Evolutionary conservation across 2,113 vertebrate genomes (phyloP), one percentile per base, ranked within the genome.

Genomic region (Ondatra zibethicus): DNA sequence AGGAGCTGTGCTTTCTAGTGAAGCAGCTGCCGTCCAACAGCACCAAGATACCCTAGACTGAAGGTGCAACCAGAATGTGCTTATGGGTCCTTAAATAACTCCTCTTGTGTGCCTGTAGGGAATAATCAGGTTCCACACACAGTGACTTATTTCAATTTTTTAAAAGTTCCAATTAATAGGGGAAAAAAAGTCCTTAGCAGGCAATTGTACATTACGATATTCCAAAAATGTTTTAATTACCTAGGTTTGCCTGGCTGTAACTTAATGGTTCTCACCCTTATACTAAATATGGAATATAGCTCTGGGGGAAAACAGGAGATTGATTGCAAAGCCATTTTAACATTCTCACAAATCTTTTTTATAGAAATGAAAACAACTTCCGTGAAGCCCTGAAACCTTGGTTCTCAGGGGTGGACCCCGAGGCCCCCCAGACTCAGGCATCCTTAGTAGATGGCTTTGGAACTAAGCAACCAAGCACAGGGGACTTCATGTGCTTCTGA

Each of bases 241-340:
- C 85, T 93, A 95, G 88, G 92, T 88, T 93, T 97, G 94, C 66
- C 92, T 96, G 95, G 72, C 86, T 39, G 55, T 94, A 97, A 97
- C 95, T 97, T 96, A 96, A 97, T 87, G 76, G 78, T 93, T 97
- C 97, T 95, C 76, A 97, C 96, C 97, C 92, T 97, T 96, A 97
- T 91, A 88, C 95, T 96, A 97, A 96, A 95, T 96, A 94, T 52
- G 77, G 72, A 98, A 96, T 13, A 5, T 36, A 93, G 88, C 82
- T 39, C 36, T 87, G 45, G 55, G 45, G 39, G 66, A 93, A 95
- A 89, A 90, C 42, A 36, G 70, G 68, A 91, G 39, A 94, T 29
- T 96, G 94, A 97, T 84, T 97, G 81, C 89, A 94, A 94, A 96
- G 92, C 61, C 63, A 81, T 91, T 95, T 97, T 95, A 97, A 95